These are phyloP conservation scores for Pachyrhynchus sulphureomaculatus DNA, from an alignment of 1,140 invertebrate genomes.

Conservation along the genomic window DNA sequence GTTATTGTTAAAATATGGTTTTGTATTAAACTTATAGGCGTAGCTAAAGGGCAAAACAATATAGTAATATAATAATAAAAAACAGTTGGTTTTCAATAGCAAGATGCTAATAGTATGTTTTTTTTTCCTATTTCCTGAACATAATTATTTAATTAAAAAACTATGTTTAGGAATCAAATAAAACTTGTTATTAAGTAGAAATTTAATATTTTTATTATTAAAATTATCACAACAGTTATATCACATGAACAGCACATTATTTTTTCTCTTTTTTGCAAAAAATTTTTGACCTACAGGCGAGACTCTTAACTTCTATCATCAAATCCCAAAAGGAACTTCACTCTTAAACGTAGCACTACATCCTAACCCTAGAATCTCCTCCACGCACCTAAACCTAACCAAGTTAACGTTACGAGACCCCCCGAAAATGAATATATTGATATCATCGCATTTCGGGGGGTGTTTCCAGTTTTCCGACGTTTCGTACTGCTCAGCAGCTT, in stretches of 20 bases:
- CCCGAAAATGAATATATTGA: conserved; percentile 36
- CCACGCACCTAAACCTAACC: conserved; percentile 2
- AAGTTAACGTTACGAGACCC: conserved; percentile 30
- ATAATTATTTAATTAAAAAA: too few relatives aligned
- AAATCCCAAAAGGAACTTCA: neutral
- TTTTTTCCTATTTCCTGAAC: too few relatives aligned
- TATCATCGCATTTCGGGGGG: conserved; percentile 41
- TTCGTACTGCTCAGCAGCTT: conserved; percentile 47
- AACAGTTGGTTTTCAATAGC: too few relatives aligned
- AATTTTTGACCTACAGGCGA: conserved; percentile 1
- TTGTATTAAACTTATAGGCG: too few relatives aligned
- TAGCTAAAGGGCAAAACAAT: too few relatives aligned
- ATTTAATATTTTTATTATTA: too few relatives aligned
- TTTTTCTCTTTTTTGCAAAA: neutral
- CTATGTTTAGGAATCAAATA: too few relatives aligned
- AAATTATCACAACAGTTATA: neutral
- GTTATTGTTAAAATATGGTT: too few relatives aligned
- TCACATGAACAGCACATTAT: neutral
- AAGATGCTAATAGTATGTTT: too few relatives aligned
- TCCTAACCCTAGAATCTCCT: neutral
- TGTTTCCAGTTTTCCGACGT: conserved; percentile 45
- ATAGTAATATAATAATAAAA: too few relatives aligned
- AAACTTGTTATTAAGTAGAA: too few relatives aligned
- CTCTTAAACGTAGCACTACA: neutral
- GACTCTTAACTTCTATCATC: neutral